Percentiles rank a stretch among this genome's conserved stretches.
Evolutionary conservation across 2,113 vertebrate species (phyloP).

Genomic region (Datnioides undecimradiatus): DNA sequence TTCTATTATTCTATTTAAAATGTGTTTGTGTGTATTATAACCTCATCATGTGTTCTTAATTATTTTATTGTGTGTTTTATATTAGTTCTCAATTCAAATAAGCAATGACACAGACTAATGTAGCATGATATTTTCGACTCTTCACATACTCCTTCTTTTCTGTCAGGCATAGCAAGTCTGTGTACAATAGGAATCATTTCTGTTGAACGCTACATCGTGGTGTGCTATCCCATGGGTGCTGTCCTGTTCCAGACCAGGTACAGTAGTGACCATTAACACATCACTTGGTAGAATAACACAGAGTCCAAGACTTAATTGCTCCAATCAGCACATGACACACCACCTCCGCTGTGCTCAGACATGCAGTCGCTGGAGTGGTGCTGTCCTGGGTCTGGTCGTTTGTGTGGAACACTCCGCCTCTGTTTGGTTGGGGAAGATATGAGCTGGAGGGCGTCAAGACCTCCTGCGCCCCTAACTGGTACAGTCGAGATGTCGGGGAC

Average conservation of each 20-base stretch:
- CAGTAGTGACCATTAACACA: not conserved
- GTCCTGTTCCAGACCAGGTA: constrained; percentile 79
- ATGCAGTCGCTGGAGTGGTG: constrained; percentile 79
- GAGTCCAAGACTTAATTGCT: too few species aligned
- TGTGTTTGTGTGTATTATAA: not conserved
- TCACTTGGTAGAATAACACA: not conserved
- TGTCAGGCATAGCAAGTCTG: constrained; percentile 81
- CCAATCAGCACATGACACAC: not conserved
- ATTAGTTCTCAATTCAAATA: not conserved
- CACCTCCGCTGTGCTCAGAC: constrained; percentile 50
- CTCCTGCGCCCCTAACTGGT: constrained; percentile 84
- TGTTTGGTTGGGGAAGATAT: constrained; percentile 86
- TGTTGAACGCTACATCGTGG: constrained; percentile 83
- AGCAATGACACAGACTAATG: not conserved
- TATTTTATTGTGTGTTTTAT: not conserved
- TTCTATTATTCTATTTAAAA: too few species aligned
- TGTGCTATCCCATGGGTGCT: constrained; percentile 80
- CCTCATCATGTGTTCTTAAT: too few species aligned
- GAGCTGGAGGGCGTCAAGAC: constrained; percentile 81
- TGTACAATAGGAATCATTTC: constrained; percentile 84
- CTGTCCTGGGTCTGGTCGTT: constrained; percentile 86
- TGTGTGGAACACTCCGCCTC: constrained; percentile 85
- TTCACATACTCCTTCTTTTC: not conserved
- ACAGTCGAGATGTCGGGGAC: constrained; percentile 78
- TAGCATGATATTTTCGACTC: not conserved